Conservation (phyloP, 2,113 vertebrate species). For the Pampusana beccarii region DNA sequence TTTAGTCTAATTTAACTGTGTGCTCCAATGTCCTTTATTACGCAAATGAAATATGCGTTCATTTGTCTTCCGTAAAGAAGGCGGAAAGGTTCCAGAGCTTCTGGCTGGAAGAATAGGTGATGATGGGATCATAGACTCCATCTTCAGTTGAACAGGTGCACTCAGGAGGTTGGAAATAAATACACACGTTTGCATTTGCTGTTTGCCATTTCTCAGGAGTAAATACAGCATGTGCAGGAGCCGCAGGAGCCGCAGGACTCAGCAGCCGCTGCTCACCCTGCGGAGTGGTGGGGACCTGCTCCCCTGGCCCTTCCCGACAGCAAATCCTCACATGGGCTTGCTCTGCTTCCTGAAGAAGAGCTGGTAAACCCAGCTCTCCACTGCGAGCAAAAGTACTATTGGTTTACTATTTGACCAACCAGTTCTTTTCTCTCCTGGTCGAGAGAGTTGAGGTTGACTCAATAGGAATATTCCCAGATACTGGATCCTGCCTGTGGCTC, state of each 20-base stretch:
- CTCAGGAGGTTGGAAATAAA: neutral
- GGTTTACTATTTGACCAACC: neutral
- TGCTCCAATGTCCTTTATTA: neutral
- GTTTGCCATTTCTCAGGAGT: neutral
- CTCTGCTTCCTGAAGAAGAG: neutral
- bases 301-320: fast-evolving
- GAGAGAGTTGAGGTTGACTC: neutral
- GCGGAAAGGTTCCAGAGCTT: neutral
- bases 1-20: neutral
- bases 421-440: neutral
- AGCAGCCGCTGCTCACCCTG: neutral
- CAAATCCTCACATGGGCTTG: neutral
- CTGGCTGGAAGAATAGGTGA: neutral
- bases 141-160: neutral
- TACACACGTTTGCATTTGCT: neutral
- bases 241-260: neutral
- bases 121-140: neutral
- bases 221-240: neutral
- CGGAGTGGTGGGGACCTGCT: neutral
- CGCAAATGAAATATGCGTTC: neutral
- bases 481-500: neutral
- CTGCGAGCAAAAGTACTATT: neutral
- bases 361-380: fast-evolving
- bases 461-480: neutral
- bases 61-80: neutral